These are phyloP conservation scores for Scopus umbretta DNA, from an alignment of 2,113 vertebrate species.

Conservation along the genomic window DNA sequence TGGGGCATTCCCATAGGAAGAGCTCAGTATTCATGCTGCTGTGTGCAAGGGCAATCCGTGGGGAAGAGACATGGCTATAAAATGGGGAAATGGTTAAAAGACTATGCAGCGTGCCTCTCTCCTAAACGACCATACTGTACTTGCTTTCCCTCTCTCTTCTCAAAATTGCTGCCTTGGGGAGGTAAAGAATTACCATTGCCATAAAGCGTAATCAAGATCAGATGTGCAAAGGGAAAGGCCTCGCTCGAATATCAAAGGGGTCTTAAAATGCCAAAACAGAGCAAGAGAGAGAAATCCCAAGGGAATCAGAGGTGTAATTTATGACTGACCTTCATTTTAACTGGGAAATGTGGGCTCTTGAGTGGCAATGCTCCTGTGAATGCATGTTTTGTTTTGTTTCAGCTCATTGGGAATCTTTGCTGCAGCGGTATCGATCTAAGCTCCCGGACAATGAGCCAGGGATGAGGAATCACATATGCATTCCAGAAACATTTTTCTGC, in stretches of 20 bases:
- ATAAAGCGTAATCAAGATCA: slow-evolving; percentile 11
- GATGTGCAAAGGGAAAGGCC: slow-evolving; percentile 36
- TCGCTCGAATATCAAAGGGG: slow-evolving; percentile 51
- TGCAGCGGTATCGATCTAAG: neutral
- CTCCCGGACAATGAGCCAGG: neutral
- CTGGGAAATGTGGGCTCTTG: neutral
- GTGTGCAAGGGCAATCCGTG: neutral
- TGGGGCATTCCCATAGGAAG: neutral
- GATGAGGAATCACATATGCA: neutral
- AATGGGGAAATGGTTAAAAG: neutral
- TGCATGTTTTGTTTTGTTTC: neutral
- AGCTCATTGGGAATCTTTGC: neutral
- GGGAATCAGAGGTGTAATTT: slow-evolving; percentile 9
- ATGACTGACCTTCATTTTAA: slow-evolving; percentile 4
- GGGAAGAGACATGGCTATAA: neutral
- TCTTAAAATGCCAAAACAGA: slow-evolving; percentile 6
- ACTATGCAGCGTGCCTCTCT: neutral
- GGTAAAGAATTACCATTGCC: slow-evolving; percentile 16
- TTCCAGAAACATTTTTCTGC: slow-evolving; percentile 17
- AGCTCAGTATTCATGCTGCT: neutral
- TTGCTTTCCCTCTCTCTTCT: neutral
- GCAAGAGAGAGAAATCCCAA: neutral
- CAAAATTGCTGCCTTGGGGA: slow-evolving; percentile 20
- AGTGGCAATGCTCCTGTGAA: neutral
- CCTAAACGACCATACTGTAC: neutral